These are phyloP conservation scores for Dendrophyllia cribrosa DNA, from an alignment of 64 coral and sea anemone genomes.

Conservation along the genomic window DNA sequence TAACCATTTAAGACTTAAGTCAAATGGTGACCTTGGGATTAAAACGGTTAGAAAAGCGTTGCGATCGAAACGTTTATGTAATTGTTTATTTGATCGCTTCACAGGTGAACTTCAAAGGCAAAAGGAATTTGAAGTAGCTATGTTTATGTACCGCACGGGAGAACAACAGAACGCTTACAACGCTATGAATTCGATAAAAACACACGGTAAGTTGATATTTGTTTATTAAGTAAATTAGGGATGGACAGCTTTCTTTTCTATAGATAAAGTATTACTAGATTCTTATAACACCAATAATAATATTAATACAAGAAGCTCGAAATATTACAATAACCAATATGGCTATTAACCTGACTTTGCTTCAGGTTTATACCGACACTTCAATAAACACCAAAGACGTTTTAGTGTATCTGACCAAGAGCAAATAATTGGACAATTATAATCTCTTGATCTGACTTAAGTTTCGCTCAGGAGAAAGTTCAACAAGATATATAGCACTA, in stretches of 20 bases:
- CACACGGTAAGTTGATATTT: conserved; percentile 11
- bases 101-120: conserved; percentile 88
- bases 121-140: conserved; percentile 94
- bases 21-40: neutral
- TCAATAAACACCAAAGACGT: no score
- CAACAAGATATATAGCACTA: no score
- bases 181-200: conserved; percentile 50
- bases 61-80: neutral
- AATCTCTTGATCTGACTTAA: no score
- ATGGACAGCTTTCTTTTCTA: neutral
- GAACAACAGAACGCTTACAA: conserved; percentile 93
- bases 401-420: no score
- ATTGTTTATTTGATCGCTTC: neutral
- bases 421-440: no score
- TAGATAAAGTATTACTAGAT: neutral
- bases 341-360: no score
- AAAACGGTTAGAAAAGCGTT: neutral
- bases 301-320: no score
- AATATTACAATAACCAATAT: no score
- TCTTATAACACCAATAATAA: no score
- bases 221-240: neutral
- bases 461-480: no score
- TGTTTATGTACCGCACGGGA: conserved; percentile 95
- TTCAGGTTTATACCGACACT: no score
- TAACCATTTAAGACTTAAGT: neutral